phyloP scores from a whole-genome alignment of 2,113 vertebrate genomes.

The Meleagris gallopavo region DNA sequence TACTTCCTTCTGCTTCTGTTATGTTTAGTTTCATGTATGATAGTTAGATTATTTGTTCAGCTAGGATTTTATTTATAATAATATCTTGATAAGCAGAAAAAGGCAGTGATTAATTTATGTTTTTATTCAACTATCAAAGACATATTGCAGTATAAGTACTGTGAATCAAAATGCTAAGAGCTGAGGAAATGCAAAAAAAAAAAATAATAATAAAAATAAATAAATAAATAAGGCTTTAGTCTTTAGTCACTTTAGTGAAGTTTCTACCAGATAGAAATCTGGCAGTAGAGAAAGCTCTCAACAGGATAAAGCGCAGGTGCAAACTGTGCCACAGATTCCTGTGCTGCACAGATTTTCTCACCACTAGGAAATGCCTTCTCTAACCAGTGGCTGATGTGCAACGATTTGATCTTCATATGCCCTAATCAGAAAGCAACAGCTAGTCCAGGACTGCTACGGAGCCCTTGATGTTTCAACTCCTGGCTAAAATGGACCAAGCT shows the following conservation, averaged over 20 bases:
- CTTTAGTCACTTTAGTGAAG: neutral
- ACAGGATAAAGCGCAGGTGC: neutral
- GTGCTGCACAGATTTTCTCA: neutral
- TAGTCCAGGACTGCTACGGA: neutral
- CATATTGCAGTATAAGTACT: neutral
- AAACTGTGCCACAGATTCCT: neutral
- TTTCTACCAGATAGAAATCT: neutral
- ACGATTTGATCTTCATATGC: neutral
- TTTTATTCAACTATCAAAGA: neutral
- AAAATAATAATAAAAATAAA: neutral
- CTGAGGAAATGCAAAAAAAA: neutral
- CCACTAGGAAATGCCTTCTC: conserved; percentile 24
- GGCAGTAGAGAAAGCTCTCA: neutral
- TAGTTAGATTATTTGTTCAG: conserved; percentile 23
- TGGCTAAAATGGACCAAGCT: neutral
- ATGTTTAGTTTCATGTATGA: neutral
- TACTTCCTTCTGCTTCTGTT: neutral
- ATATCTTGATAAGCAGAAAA: neutral
- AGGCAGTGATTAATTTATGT: neutral
- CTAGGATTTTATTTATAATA: conserved; percentile 23
- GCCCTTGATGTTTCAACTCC: neutral
- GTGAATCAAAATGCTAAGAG: neutral
- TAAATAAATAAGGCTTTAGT: too few relatives aligned
- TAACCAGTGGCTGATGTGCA: neutral
- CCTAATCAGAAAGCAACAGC: neutral